These are phyloP conservation scores for Brachionus asplanchnoidis DNA, from an alignment of 1,140 invertebrate genomes.

Conservation along the genomic window DNA sequence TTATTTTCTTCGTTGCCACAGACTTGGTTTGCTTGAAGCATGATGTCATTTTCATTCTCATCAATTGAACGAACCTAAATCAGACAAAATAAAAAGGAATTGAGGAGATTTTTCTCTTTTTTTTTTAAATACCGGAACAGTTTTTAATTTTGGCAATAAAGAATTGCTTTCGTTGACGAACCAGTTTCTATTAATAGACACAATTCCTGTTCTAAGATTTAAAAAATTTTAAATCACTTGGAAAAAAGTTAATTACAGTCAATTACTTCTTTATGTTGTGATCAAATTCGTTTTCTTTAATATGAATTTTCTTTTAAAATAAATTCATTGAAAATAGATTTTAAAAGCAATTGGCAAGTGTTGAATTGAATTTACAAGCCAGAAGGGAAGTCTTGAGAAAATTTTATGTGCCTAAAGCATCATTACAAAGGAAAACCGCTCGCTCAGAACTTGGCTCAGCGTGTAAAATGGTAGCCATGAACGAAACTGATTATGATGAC, in stretches of 20 bases:
- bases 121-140: background rate
- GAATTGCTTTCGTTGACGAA: background rate
- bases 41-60: background rate
- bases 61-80: background rate
- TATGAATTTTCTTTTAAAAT: constrained; percentile 9
- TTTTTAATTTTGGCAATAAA: background rate
- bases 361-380: too few species aligned
- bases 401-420: too few species aligned
- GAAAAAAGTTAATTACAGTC: background rate
- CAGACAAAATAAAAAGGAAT: background rate
- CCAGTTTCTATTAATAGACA: background rate
- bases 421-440: too few species aligned
- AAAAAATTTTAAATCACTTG: background rate
- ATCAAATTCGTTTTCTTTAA: background rate
- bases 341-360: background rate
- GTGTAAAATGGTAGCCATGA: too few species aligned
- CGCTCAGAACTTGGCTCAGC: too few species aligned
- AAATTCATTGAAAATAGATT: background rate
- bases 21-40: background rate
- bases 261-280: background rate
- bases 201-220: background rate
- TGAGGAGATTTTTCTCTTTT: background rate
- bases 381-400: too few species aligned
- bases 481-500: too few species aligned
- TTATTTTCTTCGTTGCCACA: background rate